Evolutionary conservation across 53 echinoderm and acorn worm genomes (phyloP), one percentile per base, ranked within the genome.

Genomic region (Holothuria leucospilota): DNA sequence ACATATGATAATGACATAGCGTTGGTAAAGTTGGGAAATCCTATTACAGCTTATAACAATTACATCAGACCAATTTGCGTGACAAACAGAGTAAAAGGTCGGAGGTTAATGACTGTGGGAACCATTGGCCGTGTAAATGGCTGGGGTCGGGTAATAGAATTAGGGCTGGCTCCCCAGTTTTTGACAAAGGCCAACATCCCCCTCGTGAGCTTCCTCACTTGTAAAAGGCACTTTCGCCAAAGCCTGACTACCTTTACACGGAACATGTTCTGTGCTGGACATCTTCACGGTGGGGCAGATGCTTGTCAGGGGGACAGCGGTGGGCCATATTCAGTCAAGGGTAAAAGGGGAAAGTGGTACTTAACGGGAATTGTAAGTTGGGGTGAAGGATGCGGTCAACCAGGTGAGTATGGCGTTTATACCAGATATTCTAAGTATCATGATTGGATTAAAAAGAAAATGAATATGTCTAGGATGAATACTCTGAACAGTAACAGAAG

Each of bases 201-300:
- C 20, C 82, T 96, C 21, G 86, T 90, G 2, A 23, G n/a, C 38
- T 42, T 21, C 20, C 65, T 53, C 28, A 63, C n/a, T 52, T 96
- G 96, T 71, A 63, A 61, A 25, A 69, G 66, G 14, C 21, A 18
- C 21, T 42, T 21, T n/a, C 46, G 39, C 18, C 86, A 90, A 2
- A 87, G 87, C 2, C 29, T 13, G 0, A 65, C 77, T 25, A 8
- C 69, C 3, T 71, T 96, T 15, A 90, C 96, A 0, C 62, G 59
- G 13, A 92, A 77, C 60, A 96, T 96, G 96, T 96, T 96, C 61
- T 96, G 96, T 59, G 96, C 94, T 13, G 96, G 96, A 2, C 91
- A 77, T 53, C 2, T 59, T 20, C 18, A 26, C 4, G 27, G 41
- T 12, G 39, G 68, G 23, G 53, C 24, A 25, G 85, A 85, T 26